Base-by-base conservation (phyloP, 2,888 invertebrate genomes). In the Ennomos erosarius region DNA sequence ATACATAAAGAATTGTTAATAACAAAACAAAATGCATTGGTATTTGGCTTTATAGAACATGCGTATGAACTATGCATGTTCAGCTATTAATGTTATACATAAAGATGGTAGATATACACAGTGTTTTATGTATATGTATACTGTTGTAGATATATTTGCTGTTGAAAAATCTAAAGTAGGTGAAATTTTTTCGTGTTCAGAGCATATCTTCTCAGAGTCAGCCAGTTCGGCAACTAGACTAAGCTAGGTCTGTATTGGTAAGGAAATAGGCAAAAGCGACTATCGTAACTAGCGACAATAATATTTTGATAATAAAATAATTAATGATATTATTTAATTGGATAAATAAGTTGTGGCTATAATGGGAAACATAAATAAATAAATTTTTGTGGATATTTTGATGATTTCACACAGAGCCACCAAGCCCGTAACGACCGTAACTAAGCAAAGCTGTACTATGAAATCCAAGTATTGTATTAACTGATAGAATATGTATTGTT, bases 21-120 rank as follows among this genome's bases (percentile, higher is more conserved):
- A 88, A 88, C 87, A 87, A 81, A 75, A 82, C 82, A 82, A 87
- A 85, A 93, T 92, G 93, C 93, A 93, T 93, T 93, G 93, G 93
- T 93, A 93, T 87, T 90, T 91, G 92, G 93, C 93, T 93, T 93
- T 93, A 93, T 90, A 82, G 88, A 87, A 88, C 90, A 88, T 90
- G 87, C 81, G 81, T 83, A 81, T 68, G 68, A 66, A 70, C 60
- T 79, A 79, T 81, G 78, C 85, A 85, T 90, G 90, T 91, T 91
- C 90, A 84, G 83, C 84, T 87, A 83, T 88, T 84, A 90, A 85
- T 87, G 85, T 86, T 85, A 87, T 84, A 83, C 76, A 78, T 80
- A 84, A 74, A 70, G 65, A 71, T 67, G 59, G 77, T 83, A 81
- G 82, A 73, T 71, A 73, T 79, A 81, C 78, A 76, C 74, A 73